phyloP scores from a whole-genome alignment of 2,797 vertebrate species.

The Rhinichthys osculus region DNA sequence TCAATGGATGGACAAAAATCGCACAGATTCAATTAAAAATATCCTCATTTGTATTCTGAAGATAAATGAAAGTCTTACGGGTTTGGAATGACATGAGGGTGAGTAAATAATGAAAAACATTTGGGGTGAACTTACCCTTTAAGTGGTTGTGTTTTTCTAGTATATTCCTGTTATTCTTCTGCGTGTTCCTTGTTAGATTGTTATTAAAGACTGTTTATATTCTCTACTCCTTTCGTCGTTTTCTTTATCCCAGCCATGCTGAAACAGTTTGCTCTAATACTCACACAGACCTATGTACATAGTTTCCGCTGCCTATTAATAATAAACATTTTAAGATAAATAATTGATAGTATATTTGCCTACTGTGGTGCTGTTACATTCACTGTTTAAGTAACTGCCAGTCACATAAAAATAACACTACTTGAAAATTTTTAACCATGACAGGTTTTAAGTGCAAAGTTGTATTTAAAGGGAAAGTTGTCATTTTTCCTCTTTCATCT shows the following conservation, averaged over 20 bases:
- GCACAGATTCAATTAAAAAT: too few relatives aligned
- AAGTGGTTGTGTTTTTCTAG: too few relatives aligned
- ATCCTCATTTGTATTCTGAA: too few relatives aligned
- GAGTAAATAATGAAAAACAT: too few relatives aligned
- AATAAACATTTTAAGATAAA: constrained; percentile 38
- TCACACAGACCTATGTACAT: not conserved
- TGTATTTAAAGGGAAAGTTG: not conserved
- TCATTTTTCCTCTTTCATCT: not conserved
- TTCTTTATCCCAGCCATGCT: not conserved
- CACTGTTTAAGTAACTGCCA: not conserved
- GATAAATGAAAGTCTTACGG: too few relatives aligned
- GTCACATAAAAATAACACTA: not conserved
- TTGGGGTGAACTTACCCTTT: too few relatives aligned
- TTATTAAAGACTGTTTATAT: not conserved
- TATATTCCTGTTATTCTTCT: too few relatives aligned
- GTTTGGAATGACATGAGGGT: too few relatives aligned
- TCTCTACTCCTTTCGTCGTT: not conserved
- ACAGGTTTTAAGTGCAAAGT: not conserved
- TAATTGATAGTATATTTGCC: constrained; percentile 47
- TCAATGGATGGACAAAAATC: too few relatives aligned
- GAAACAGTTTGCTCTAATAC: too few relatives aligned
- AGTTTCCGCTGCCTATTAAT: constrained; percentile 34
- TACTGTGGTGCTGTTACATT: constrained; percentile 13
- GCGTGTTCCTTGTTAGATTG: not conserved
- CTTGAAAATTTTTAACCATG: not conserved